Evolutionary conservation across 64 coral and sea anemone genomes (phyloP).

Genomic region (Pocillopora damicornis): DNA sequence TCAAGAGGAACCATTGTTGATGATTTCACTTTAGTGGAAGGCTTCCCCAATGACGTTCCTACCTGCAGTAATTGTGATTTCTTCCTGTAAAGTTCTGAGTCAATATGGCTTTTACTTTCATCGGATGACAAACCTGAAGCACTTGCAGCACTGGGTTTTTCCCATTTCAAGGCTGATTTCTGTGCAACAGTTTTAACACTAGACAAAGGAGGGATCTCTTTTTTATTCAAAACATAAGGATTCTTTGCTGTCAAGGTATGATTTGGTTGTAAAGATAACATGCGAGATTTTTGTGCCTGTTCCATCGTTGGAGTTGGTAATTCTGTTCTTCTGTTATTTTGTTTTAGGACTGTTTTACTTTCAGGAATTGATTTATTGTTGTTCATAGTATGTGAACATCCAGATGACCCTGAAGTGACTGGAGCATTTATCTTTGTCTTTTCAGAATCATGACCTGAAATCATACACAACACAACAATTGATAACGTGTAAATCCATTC

Average conservation of each 20-base stretch:
- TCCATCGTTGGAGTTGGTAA: neutral
- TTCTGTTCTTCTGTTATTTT: neutral
- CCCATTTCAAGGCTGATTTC: slow-evolving; percentile 6
- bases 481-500: too few relatives aligned
- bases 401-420: neutral
- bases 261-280: neutral
- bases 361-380: neutral
- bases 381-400: neutral
- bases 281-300: neutral
- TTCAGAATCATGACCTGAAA: neutral
- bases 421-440: neutral
- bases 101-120: slow-evolving; percentile 16
- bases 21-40: neutral
- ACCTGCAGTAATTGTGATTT: neutral
- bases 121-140: neutral
- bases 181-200: neutral
- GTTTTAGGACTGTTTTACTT: neutral
- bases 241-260: neutral
- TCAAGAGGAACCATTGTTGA: too few relatives aligned
- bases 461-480: neutral
- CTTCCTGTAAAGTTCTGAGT: slow-evolving; percentile 27
- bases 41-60: neutral
- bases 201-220: neutral
- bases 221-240: slow-evolving; percentile 39
- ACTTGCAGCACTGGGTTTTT: neutral